Percentiles rank a stretch among this genome's conserved stretches.
phyloP scores from a whole-genome alignment of 2,888 invertebrate genomes.

The Acanthosepion pharaonis region DNA sequence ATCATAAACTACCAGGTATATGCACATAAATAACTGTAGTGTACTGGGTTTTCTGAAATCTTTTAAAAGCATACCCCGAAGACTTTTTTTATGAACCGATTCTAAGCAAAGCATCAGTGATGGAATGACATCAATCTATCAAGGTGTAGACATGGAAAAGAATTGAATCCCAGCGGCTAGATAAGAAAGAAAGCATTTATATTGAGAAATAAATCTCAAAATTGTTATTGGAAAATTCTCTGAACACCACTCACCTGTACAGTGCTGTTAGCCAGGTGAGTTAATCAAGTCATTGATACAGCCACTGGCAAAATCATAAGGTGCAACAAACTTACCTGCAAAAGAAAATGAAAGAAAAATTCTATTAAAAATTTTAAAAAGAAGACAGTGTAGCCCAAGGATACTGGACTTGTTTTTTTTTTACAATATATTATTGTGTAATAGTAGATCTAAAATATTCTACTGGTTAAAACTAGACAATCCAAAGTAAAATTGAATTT shows the following conservation, averaged over 20 bases:
- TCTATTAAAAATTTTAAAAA: not conserved
- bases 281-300: not conserved
- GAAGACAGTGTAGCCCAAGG: not conserved
- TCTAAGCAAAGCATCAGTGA: not conserved
- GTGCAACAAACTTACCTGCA: not conserved
- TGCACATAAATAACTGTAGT: too few species aligned
- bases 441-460: not conserved
- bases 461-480: not conserved
- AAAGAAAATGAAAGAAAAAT: not conserved
- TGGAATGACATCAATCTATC: not conserved
- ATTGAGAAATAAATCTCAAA: not conserved
- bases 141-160: not conserved
- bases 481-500: not conserved
- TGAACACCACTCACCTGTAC: not conserved
- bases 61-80: not conserved
- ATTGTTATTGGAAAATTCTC: not conserved
- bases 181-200: not conserved
- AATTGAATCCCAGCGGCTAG: not conserved
- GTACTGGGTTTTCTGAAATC: not conserved
- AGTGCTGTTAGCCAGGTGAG: not conserved
- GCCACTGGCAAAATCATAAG: not conserved
- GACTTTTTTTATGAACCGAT: not conserved
- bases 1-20: too few species aligned
- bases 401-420: not conserved
- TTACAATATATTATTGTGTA: not conserved